A percentile compares a stretch with the other conserved stretches of the same genome.
Conservation (phyloP, 2,113 vertebrate genomes). For the Rhineura floridana region DNA sequence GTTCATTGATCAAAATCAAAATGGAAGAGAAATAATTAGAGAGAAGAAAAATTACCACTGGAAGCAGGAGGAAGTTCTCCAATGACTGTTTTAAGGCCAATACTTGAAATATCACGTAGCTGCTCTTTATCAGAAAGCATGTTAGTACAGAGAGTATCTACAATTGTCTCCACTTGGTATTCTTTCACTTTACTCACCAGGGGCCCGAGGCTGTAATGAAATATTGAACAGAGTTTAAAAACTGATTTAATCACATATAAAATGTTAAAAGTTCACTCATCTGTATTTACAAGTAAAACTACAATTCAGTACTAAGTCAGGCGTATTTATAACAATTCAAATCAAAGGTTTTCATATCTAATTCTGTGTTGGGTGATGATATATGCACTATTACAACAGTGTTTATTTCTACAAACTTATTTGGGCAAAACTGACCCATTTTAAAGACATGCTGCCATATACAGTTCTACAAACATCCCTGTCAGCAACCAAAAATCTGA, state of each 20-base stretch:
- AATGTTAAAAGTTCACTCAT: background rate
- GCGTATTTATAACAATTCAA: background rate
- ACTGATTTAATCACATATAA: conserved; percentile 8
- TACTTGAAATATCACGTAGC: conserved; percentile 96
- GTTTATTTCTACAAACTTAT: background rate
- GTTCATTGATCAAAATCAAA: background rate
- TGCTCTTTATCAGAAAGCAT: conserved; percentile 99
- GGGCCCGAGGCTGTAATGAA: conserved; percentile 87
- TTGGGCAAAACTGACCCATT: background rate
- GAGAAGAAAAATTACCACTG: conserved; percentile 82
- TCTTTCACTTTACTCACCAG: conserved; percentile 99
- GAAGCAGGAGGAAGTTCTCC: conserved; percentile 98
- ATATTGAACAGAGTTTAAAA: conserved; percentile 26
- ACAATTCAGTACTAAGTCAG: background rate
- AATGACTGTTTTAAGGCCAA: conserved; percentile 98
- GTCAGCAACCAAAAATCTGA: background rate
- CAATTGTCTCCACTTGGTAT: conserved; percentile 99
- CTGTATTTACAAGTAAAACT: background rate
- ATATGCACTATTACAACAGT: background rate
- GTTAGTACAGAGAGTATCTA: conserved; percentile 98
- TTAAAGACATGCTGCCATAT: background rate
- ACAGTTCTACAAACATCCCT: background rate
- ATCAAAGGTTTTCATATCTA: background rate
- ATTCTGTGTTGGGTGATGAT: background rate
- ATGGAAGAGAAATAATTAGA: background rate